Conservation (phyloP, 23 tunicate species). For the Ciona savignyi region DNA sequence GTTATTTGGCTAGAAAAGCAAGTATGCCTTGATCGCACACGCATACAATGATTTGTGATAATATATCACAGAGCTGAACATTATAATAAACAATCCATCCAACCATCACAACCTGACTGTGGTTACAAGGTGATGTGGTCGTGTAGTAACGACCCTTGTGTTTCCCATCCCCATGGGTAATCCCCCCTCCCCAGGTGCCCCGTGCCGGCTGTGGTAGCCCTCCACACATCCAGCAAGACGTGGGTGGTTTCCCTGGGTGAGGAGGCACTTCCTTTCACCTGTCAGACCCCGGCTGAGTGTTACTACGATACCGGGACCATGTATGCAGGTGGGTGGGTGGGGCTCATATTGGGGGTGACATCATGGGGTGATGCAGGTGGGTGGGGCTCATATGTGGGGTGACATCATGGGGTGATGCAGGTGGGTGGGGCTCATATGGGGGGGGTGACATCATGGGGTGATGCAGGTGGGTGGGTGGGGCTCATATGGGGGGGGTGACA, state of each 20-base stretch:
- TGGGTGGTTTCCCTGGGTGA: constrained; percentile 49
- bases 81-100: too few species aligned
- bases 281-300: constrained; percentile 61
- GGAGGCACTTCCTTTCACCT: constrained; percentile 42
- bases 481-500: constrained; percentile 1
- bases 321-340: constrained; percentile 45
- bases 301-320: constrained; percentile 34
- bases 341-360: neutral
- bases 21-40: too few species aligned
- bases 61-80: too few species aligned
- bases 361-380: too few species aligned
- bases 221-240: constrained; percentile 23
- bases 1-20: too few species aligned
- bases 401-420: constrained; percentile 35
- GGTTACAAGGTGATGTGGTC: too few species aligned
- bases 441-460: neutral
- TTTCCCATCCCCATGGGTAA: too few species aligned
- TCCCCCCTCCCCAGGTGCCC: constrained; percentile 44
- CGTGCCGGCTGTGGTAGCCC: constrained; percentile 19
- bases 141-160: too few species aligned
- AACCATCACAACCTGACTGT: too few species aligned
- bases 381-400: neutral
- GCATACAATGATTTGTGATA: too few species aligned
- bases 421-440: neutral
- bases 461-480: constrained; percentile 34